Evolutionary conservation across 2,888 invertebrate species (phyloP), one percentile per base, ranked within the genome.

Genomic region (Polydrusus cervinus): DNA sequence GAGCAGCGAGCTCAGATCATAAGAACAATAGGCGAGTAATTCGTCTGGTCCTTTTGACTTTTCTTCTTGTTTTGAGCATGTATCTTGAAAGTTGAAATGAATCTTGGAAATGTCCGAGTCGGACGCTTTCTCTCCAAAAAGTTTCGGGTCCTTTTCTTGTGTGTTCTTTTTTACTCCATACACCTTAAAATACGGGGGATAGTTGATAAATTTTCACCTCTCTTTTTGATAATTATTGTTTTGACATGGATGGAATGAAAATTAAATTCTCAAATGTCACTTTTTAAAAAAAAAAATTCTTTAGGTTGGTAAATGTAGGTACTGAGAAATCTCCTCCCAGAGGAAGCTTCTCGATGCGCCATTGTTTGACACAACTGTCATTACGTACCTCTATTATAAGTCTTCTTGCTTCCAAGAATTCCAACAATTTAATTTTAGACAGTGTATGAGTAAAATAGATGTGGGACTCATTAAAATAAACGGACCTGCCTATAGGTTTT

Each of bases 1-100:
- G 14, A 82, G 51, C 25, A 82, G 73, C 1, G 81, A 81, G 72
- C 82, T 82, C 7, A 82, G 64, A 72, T 82, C 81, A 57, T 74
- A 82, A 8, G 75, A 74, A 30, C 79, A 78, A 13, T 82, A 77
- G 16, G 81, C 82, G 34, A 83, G 60, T 9, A 80, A 45, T 1
- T 78, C 71, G 0, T 76, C 45, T 1, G 20, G 49, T 6, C 16
- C 40, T 25, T 69, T 53, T 11, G 40, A 16, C 1, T 49, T 65
- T 62, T 66, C 68, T 18, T 67, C 55, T 0, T 57, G 11, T 38
- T 47, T 57, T n/a, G 30, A 14, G 13, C 43, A 53, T 1, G 8
- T 64, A n/a, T 57, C 64, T 25, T 16, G 51, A 1, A 38, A 10
- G 10, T 10, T 64, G 1, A 51, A 62, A 25, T 49, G 75, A 55